These are phyloP conservation scores for Drosophila falleni DNA, from an alignment of 2,888 invertebrate genomes.

Conservation along the genomic window DNA sequence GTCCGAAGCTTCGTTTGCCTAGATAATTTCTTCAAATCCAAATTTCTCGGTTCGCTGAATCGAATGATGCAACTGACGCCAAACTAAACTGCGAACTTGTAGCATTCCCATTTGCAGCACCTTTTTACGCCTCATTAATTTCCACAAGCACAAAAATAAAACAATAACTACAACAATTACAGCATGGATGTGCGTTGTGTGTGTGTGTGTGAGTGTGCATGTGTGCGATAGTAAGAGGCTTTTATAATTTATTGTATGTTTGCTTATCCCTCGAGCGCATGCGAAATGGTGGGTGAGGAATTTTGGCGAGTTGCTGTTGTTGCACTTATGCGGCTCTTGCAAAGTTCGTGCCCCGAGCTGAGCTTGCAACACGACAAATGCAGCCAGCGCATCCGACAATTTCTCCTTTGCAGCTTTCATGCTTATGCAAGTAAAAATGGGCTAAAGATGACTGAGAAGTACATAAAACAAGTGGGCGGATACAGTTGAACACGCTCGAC, in stretches of 20 bases:
- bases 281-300: constrained; percentile 35
- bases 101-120: constrained; percentile 42
- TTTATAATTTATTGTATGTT: constrained; percentile 77
- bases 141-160: constrained; percentile 45
- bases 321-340: constrained; percentile 33
- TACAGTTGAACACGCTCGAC: too few relatives aligned
- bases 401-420: constrained; percentile 46
- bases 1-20: not conserved
- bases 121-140: constrained; percentile 76
- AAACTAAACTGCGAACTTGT: constrained; percentile 51
- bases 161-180: constrained; percentile 15
- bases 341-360: constrained; percentile 21
- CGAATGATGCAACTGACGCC: constrained; percentile 64
- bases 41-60: constrained; percentile 67
- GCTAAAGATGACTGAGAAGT: constrained; percentile 54
- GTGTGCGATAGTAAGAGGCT: constrained; percentile 16
- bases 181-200: constrained; percentile 6
- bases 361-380: constrained; percentile 32
- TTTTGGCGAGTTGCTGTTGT: constrained; percentile 30
- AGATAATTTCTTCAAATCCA: constrained; percentile 42
- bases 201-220: constrained; percentile 18
- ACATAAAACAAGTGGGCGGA: too few relatives aligned
- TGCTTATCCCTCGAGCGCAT: constrained; percentile 69
- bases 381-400: constrained; percentile 64
- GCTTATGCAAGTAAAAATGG: constrained; percentile 70